Percentiles rank a stretch among this genome's conserved stretches.
phyloP scores from a whole-genome alignment of 2,888 invertebrate genomes.

The Drosophila melanosoma region DNA sequence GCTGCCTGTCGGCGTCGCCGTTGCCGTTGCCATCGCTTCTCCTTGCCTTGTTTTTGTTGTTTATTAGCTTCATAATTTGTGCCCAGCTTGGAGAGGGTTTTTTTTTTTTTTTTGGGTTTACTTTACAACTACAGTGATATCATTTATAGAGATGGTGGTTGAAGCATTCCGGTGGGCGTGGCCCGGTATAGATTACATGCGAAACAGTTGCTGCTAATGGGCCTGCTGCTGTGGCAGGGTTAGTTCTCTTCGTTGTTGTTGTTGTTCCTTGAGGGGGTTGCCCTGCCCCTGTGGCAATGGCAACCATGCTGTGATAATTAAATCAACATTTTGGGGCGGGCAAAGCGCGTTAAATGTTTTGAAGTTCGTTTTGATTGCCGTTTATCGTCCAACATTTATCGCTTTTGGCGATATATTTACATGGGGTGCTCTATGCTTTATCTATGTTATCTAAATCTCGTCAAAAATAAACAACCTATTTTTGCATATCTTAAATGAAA shows the following conservation, averaged over 20 bases:
- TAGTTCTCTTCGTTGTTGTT: not conserved
- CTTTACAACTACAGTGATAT: slow-evolving; percentile 13
- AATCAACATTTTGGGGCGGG: slow-evolving; percentile 67
- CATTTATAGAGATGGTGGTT: slow-evolving; percentile 47
- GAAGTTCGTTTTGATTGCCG: slow-evolving; percentile 68
- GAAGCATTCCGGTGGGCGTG: slow-evolving; percentile 62
- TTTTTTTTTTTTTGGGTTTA: not conserved
- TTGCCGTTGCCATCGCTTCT: slow-evolving; percentile 32
- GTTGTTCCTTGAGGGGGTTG: slow-evolving; percentile 36
- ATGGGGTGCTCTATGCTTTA: not conserved
- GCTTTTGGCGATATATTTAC: slow-evolving; percentile 23
- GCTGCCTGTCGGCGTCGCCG: slow-evolving; percentile 41
- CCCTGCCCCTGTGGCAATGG: slow-evolving; percentile 28
- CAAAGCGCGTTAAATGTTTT: slow-evolving; percentile 63
- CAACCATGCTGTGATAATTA: slow-evolving; percentile 80
- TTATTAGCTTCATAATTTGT: slow-evolving; percentile 81
- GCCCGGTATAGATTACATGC: slow-evolving; percentile 75
- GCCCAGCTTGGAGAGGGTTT: slow-evolving; percentile 56
- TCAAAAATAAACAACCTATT: slow-evolving; percentile 20
- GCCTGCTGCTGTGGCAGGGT: slow-evolving; percentile 28
- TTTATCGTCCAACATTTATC: slow-evolving; percentile 54
- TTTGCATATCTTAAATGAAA: slow-evolving; percentile 70
- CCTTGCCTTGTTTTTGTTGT: slow-evolving; percentile 62
- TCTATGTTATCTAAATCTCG: slow-evolving; percentile 10
- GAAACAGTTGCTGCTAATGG: slow-evolving; percentile 75